Evolutionary conservation across 2,888 invertebrate genomes (phyloP).

Genomic region (Teinopalpus imperialis): DNA sequence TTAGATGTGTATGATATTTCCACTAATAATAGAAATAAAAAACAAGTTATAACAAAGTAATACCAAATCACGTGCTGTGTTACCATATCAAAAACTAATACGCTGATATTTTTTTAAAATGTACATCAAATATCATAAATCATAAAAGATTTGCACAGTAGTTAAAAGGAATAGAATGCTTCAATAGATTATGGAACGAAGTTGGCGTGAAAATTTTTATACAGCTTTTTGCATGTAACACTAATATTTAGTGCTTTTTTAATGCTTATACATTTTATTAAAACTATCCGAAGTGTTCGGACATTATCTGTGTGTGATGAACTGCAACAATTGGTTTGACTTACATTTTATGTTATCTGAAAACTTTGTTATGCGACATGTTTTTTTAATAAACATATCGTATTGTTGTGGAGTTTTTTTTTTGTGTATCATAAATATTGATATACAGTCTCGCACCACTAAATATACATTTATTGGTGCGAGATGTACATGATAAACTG

Average conservation of each 20-base stretch:
- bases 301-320: too few relatives aligned
- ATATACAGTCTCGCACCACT: too few relatives aligned
- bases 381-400: background rate
- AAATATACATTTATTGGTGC: background rate
- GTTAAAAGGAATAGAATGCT: background rate
- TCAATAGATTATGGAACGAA: background rate
- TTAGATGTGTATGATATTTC: too few relatives aligned
- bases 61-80: too few relatives aligned
- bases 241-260: constrained; percentile 11
- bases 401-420: background rate
- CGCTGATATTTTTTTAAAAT: too few relatives aligned
- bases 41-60: too few relatives aligned
- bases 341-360: constrained; percentile 1
- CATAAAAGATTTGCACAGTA: background rate
- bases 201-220: constrained; percentile 13
- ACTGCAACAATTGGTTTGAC: too few relatives aligned
- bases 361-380: background rate
- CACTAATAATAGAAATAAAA: too few relatives aligned
- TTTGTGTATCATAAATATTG: background rate
- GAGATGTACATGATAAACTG: background rate
- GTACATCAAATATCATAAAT: too few relatives aligned
- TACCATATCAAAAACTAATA: too few relatives aligned
- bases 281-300: constrained; percentile 10
- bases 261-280: constrained; percentile 16
- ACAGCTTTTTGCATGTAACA: constrained; percentile 20